phyloP scores from a whole-genome alignment of 2,888 invertebrate genomes.

The Cyaniris semiargus region DNA sequence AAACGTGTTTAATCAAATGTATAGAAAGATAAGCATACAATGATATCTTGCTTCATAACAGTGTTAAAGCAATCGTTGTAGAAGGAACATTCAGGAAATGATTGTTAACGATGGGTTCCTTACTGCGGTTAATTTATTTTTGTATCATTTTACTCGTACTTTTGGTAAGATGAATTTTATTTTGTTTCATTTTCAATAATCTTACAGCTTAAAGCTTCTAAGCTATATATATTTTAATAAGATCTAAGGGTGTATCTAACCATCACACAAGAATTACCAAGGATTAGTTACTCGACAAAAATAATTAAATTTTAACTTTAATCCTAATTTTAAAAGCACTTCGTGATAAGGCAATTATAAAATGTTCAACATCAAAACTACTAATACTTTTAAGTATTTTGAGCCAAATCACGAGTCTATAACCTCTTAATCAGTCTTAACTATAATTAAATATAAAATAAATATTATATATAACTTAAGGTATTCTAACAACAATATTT shows the following conservation, averaged over 20 bases:
- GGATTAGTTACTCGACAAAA: not conserved
- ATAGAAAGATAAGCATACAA: slow-evolving; percentile 24
- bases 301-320: not conserved
- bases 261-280: too few species aligned
- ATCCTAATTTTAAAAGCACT: not conserved
- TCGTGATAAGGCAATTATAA: not conserved
- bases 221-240: not conserved
- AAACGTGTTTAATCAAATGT: slow-evolving; percentile 31
- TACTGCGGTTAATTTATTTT: slow-evolving; percentile 5
- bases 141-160: slow-evolving; percentile 11
- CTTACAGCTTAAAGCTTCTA: too few species aligned
- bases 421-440: not conserved
- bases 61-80: not conserved
- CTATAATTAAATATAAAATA: too few species aligned
- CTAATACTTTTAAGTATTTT: not conserved
- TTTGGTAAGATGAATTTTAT: slow-evolving; percentile 16
- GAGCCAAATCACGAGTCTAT: not conserved
- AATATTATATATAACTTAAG: too few species aligned
- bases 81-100: slow-evolving; percentile 15
- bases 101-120: not conserved
- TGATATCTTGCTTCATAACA: slow-evolving; percentile 7
- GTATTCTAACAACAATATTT: not conserved
- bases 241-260: too few species aligned
- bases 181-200: not conserved
- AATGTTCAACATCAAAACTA: not conserved